Evolutionary conservation across 2,797 vertebrate genomes (phyloP), one percentile per base, ranked within the genome.

Genomic region (Anguilla megastoma): DNA sequence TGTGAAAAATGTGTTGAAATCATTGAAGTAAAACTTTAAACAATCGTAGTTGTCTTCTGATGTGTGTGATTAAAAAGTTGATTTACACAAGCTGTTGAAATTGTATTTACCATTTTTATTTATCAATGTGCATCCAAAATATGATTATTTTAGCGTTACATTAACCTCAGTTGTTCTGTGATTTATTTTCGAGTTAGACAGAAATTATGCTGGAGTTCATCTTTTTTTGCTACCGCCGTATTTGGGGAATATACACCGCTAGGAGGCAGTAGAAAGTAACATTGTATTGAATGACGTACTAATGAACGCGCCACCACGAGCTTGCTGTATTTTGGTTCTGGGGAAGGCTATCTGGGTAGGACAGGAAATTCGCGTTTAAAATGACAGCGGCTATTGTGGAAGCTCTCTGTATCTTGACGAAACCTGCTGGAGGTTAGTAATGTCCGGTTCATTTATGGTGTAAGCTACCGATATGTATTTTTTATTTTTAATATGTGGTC

Each of bases 361-460:
- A 0, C 7, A 48, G 83, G 1, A 7, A 2, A 30, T 30, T 58
- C 50, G 27, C 21, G 45, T 16, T 74, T 30, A 63, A 85, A 87
- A 95, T 96, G 94, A 94, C 93, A 12, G 82, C 93, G 16, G 89
- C 71, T 4, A 87, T 94, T 27, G 0, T 95, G 10, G 91, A 91
- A 0, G 93, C 93, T 7, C 63, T 95, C 56, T 84, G 88, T 21
- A 56, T 92, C 12, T 91, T 96, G 0, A 95, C 92, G 0, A 94
- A 90, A 87, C 94, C 95, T 71, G 36, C 91, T 0, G 48, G 85
- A 4, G 94, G 94, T 95, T 87, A 93, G 95, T 92, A n/a, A n/a
- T 21, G 45, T 76, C 33, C 12, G 50, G 45, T 82, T 82, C 79
- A 6, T 45, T 79, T 79, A 79, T 79, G 33, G 6, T 79, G 16